These are phyloP conservation scores for Salarias fasciatus DNA, from an alignment of 2,797 vertebrate genomes.

Conservation along the genomic window DNA sequence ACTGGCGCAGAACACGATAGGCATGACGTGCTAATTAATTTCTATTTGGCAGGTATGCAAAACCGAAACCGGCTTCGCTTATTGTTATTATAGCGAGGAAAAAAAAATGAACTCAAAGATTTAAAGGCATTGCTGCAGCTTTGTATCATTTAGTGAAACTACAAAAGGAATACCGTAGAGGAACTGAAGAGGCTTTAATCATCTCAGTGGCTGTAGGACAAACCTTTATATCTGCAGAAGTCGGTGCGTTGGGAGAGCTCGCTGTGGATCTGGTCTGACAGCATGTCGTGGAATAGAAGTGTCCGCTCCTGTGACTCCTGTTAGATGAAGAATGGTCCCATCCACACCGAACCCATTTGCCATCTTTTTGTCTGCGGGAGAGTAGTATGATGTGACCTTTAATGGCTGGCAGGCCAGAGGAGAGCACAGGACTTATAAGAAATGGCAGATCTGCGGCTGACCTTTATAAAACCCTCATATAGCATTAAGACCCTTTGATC, in stretches of 20 bases:
- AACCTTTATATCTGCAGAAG: slow-evolving; percentile 35
- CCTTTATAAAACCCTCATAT: slow-evolving; percentile 79
- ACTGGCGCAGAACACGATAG: neutral
- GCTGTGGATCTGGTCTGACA: slow-evolving; percentile 48
- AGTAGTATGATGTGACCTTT: slow-evolving; percentile 76
- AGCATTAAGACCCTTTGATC: slow-evolving; percentile 78
- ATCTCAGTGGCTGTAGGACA: slow-evolving; percentile 34
- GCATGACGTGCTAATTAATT: neutral
- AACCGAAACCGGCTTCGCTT: slow-evolving; percentile 1
- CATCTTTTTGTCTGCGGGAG: slow-evolving; percentile 68
- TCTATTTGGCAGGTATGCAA: slow-evolving; percentile 5
- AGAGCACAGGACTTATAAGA: slow-evolving; percentile 72
- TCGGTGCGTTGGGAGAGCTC: slow-evolving; percentile 18
- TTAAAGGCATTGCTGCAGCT: slow-evolving; percentile 3
- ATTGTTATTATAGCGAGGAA: slow-evolving; percentile 7
- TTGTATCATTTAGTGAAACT: slow-evolving; percentile 22
- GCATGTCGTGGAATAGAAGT: slow-evolving; percentile 59
- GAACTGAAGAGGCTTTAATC: slow-evolving; percentile 24
- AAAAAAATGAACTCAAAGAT: neutral
- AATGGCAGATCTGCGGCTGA: slow-evolving; percentile 77
- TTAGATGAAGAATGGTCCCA: slow-evolving; percentile 64
- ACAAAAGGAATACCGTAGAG: slow-evolving; percentile 7
- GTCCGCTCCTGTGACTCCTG: slow-evolving; percentile 47
- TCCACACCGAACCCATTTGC: slow-evolving; percentile 52
- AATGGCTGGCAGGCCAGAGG: slow-evolving; percentile 69